Conservation (phyloP, 2,113 vertebrate species). For the Halichoerus grypus region DNA sequence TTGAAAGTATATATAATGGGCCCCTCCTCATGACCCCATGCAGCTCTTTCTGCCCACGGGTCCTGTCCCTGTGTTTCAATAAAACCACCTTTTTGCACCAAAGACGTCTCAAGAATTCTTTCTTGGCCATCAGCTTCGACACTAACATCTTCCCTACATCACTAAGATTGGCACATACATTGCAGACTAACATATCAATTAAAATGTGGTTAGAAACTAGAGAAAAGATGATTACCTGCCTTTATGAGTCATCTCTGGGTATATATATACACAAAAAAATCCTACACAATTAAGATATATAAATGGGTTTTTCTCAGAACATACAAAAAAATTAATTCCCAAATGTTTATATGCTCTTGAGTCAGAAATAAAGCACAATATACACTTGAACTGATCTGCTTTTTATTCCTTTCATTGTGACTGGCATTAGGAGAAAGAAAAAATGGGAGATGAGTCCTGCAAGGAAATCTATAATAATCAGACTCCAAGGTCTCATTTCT, state of each 20-base stretch:
- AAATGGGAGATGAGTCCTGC: neutral
- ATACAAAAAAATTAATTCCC: neutral
- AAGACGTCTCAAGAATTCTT: neutral
- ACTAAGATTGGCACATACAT: neutral
- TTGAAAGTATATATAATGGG: neutral
- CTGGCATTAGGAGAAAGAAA: neutral
- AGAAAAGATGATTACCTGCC: neutral
- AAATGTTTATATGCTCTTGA: neutral
- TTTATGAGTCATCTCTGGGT: neutral
- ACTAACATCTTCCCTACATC: neutral
- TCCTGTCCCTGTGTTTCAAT: neutral
- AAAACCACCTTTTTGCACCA: neutral
- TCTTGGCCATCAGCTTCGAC: neutral
- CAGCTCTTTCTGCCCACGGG: neutral
- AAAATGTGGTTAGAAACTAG: conserved; percentile 10
- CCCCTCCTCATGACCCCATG: neutral
- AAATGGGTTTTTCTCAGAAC: neutral
- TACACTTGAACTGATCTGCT: neutral
- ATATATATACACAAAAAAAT: neutral
- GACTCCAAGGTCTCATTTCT: neutral
- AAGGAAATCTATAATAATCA: neutral
- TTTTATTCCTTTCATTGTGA: neutral
- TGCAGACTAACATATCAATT: neutral
- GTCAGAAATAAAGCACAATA: neutral
- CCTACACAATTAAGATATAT: neutral